Conservation (phyloP, 2,888 invertebrate genomes). For the Euspilapteryx auroguttella region DNA sequence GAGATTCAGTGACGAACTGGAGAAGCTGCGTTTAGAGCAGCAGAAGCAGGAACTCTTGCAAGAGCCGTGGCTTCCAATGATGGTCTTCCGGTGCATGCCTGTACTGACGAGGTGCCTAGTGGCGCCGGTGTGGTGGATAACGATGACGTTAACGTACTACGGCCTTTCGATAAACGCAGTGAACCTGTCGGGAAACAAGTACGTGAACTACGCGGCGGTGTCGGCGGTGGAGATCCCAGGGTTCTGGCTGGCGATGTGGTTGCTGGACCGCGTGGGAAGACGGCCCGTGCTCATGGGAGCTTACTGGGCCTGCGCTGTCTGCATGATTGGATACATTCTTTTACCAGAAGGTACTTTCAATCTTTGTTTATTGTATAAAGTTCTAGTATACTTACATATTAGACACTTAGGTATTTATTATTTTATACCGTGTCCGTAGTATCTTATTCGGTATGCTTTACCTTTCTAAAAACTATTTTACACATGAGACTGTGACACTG, state of each 20-base stretch:
- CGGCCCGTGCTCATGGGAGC: conserved; percentile 58
- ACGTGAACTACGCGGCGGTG: conserved; percentile 65
- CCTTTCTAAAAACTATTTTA: too few relatives aligned
- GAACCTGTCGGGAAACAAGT: conserved; percentile 64
- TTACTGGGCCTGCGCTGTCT: conserved; percentile 63
- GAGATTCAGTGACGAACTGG: conserved; percentile 29
- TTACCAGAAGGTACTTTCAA: too few relatives aligned
- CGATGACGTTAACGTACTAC: conserved; percentile 67
- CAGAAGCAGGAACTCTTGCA: too few relatives aligned
- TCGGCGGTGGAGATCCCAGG: conserved; percentile 70
- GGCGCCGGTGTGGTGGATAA: conserved; percentile 64
- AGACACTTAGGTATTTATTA: too few relatives aligned
- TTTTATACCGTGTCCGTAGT: too few relatives aligned
- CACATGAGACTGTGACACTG: too few relatives aligned
- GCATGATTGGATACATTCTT: conserved; percentile 60
- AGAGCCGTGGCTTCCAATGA: conserved; percentile 28
- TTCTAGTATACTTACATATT: too few relatives aligned
- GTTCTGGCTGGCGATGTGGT: conserved; percentile 57
- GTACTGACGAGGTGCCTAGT: conserved; percentile 22
- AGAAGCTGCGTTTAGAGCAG: conserved; percentile 19
- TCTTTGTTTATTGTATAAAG: too few relatives aligned
- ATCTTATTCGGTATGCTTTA: too few relatives aligned
- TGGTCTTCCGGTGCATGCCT: conserved; percentile 13
- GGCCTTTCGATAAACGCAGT: conserved; percentile 69
- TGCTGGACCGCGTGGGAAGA: conserved; percentile 64